phyloP scores from a whole-genome alignment of 2,888 invertebrate genomes.

The Tenthredo mesomela region DNA sequence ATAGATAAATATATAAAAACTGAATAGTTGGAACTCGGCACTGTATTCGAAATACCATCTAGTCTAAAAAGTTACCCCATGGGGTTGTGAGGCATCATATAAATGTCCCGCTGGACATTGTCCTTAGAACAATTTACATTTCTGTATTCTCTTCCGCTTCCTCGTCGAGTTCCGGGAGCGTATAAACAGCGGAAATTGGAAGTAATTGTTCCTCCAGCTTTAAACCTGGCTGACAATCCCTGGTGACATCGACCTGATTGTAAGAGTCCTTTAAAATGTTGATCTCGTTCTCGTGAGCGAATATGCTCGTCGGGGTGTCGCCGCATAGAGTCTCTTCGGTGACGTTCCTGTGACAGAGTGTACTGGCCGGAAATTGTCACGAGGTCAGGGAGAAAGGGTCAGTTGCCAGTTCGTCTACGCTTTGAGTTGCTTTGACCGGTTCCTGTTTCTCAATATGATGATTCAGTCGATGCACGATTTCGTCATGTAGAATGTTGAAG shows the following conservation, averaged over 20 bases:
- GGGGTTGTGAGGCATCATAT: background rate
- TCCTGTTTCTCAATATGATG: slow-evolving; percentile 83
- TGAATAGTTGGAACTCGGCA: slow-evolving; percentile 8
- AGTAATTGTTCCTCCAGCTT: slow-evolving; percentile 74
- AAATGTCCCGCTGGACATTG: slow-evolving; percentile 9
- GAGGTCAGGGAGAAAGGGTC: slow-evolving; percentile 86
- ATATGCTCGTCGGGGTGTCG: slow-evolving; percentile 72
- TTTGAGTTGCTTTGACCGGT: slow-evolving; percentile 83
- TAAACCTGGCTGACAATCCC: slow-evolving; percentile 75
- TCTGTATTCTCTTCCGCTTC: slow-evolving; percentile 76
- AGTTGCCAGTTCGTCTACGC: slow-evolving; percentile 83
- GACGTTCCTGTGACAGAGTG: slow-evolving; percentile 73
- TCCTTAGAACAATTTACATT: slow-evolving; percentile 66
- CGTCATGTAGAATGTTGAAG: slow-evolving; percentile 93
- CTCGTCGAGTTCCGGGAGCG: slow-evolving; percentile 75
- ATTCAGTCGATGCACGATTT: slow-evolving; percentile 90
- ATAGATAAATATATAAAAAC: slow-evolving; percentile 9
- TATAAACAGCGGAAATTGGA: slow-evolving; percentile 73
- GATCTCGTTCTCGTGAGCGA: slow-evolving; percentile 76
- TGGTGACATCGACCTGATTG: slow-evolving; percentile 76
- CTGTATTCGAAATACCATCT: slow-evolving; percentile 1
- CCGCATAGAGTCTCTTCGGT: slow-evolving; percentile 74
- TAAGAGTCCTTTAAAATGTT: slow-evolving; percentile 76
- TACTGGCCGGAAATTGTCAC: slow-evolving; percentile 84
- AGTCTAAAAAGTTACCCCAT: background rate